phyloP scores from a whole-genome alignment of 2,888 invertebrate species.

The Noctua fimbriata region DNA sequence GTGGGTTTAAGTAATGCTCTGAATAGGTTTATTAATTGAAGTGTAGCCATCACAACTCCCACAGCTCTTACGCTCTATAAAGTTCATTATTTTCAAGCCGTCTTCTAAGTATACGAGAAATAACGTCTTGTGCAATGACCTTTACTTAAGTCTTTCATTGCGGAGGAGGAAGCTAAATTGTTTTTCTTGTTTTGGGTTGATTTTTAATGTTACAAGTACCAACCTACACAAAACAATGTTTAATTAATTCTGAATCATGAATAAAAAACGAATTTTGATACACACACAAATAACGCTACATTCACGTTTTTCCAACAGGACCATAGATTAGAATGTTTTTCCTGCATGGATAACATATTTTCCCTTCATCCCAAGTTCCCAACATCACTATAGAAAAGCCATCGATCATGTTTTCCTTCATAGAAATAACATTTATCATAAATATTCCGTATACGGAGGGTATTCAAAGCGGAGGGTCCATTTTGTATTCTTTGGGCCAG shows the following conservation, averaged over 20 bases:
- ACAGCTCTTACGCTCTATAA: constrained; percentile 8
- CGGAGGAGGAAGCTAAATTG: not conserved
- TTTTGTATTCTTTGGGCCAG: constrained; percentile 49
- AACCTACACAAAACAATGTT: not conserved
- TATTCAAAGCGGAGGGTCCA: constrained; percentile 62
- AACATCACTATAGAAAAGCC: constrained; percentile 47
- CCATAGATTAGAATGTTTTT: constrained; percentile 16
- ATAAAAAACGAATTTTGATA: not conserved
- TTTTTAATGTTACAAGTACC: not conserved
- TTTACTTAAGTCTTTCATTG: not conserved
- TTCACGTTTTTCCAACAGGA: constrained; percentile 12
- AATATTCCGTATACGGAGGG: constrained; percentile 40
- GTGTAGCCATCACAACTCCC: constrained; percentile 13
- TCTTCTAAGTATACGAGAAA: constrained; percentile 8
- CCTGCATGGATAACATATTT: constrained; percentile 37
- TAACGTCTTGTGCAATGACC: not conserved
- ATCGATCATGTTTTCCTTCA: constrained; percentile 52
- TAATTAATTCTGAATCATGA: not conserved
- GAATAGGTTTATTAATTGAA: constrained; percentile 11
- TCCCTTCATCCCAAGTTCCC: constrained; percentile 11
- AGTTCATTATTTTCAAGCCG: constrained; percentile 20
- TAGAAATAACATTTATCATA: constrained; percentile 53
- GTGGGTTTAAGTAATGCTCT: constrained; percentile 2
- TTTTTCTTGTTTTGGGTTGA: not conserved
- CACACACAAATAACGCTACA: constrained; percentile 17